Evolutionary conservation across 2,113 vertebrate species (phyloP), one percentile per base, ranked within the genome.

Genomic region (Orientallactaga bullata): DNA sequence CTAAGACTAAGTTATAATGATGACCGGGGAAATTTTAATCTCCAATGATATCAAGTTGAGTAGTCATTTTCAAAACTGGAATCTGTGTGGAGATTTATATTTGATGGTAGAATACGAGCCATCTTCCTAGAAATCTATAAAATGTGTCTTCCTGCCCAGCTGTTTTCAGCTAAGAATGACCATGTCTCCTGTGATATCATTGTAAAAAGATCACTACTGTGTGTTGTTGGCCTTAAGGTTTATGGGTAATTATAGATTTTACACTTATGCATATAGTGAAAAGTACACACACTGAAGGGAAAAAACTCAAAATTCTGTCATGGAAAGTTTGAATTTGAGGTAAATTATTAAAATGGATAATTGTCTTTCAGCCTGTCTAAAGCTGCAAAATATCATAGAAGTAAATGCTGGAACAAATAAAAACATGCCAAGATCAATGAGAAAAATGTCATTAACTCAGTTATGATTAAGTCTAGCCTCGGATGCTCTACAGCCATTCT

Each of bases 61-160:
- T 65, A 92, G 78, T 37, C 85, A 84, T 90, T 95, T 93, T 23
- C 23, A 95, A 89, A 85, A 66, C 9, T 84, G 35, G 28, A 86
- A 87, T 79, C 18, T 71, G 55, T n/a, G 47, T 84, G 26, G 73
- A 92, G 35, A 68, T 88, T 94, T 24, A 77, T 72, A 87, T 32
- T 72, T 87, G 58, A 73, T 68, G 47, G 58, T 79, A 55, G 16
- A 73, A 42, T 87, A 79, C 81, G 39, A 91, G 37, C 55, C n/a
- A 15, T 18, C 5, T 84, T 76, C 72, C 28, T 79, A 15, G 5
- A 74, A 94, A 80, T 80, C 47, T 68, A 32, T 66, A 66, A 89
- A 89, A 69, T 60, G 66, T 16, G 3, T 47, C 21, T 88, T 89
- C 39, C 35, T 83, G 20, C 72, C 21, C 89, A 65, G n/a, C 74